Evolutionary conservation across 2,113 vertebrate species (phyloP), one percentile per base, ranked within the genome.

Genomic region (Cettia cetti): DNA sequence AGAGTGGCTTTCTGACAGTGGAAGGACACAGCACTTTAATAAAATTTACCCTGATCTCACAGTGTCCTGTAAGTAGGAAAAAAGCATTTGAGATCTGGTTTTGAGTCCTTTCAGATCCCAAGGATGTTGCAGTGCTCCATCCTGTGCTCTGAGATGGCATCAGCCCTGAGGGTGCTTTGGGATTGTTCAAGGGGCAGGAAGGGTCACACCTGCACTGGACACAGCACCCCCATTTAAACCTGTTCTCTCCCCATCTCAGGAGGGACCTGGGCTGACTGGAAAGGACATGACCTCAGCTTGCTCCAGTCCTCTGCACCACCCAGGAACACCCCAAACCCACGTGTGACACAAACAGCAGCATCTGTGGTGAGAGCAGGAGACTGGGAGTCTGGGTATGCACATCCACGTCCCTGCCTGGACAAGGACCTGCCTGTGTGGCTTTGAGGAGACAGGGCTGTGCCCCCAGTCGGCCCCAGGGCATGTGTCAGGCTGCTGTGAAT

Each of bases 361-460:
- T 50, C 56, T 93, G 93, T 4, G 95, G 86, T 66, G 37, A 90
- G 42, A 80, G 59, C 89, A 90, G 91, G 95, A 97, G 93, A 22
- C 84, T 2, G 35, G 42, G 16, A 94, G 93, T 90, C 94, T 95
- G 93, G 59, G 26, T 5, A 5, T 0, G 7, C 2, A 18, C 1
- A 6, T 61, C 33, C 10, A 28, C 2, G 0, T 26, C 89, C 65
- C 76, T 31, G 71, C 82, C 47, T 26, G 84, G 82, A 94, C 94
- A 95, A 94, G 59, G 68, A 54, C 59, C 26, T 23, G 65, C 28
- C 54, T 94, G 37, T 78, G 85, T 76, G 87, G 93, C 75, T 90
- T 33, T 74, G 66, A 63, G 94, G 59, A 92, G 59, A 1, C 53
- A 47, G 59, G 44, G 86, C 71, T 42, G 56, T 59, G 80, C 21